Base-by-base conservation (phyloP, 2,113 vertebrate genomes). In the Oryzias javanicus region DNA sequence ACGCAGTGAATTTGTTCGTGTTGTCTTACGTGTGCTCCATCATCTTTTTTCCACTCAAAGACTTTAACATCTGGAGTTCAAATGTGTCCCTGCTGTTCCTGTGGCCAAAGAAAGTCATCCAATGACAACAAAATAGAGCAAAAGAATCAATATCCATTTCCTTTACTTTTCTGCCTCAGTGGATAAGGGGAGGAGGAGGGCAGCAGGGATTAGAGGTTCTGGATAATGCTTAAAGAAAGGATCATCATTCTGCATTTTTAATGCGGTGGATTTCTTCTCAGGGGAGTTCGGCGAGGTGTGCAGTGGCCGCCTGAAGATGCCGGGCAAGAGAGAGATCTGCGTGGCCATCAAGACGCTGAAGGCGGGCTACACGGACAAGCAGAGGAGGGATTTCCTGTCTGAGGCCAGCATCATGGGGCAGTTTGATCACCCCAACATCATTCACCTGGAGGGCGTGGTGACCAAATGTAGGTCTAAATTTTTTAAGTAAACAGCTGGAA, bases 321-420 rank as follows among this genome's bases (percentile, higher is more conserved):
- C 96, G 3, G 95, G 95, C 35, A 99, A 98, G 88, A 92, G 96
- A 59, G 97, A 99, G 82, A 97, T 98, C 82, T 99, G 95, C 44
- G 97, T 99, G 70, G 97, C 97, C 77, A 98, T 99, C 82, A 99
- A 99, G 91, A 99, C 97, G 0, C 89, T 99, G 29, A 99, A 98
- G 90, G 96, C 96, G 3, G 97, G 97, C 19, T 98, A 98, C 71
- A 99, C 96, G 0, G 97, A 98, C 83, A 96, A 98, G 72, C 97
- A 99, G 84, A 94, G 95, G 82, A 88, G 96, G 83, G 97, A 98
- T 91, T 99, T 99, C 82, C 89, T 99, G 82, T 97, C 95, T 0
- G 97, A 99, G 80, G 97, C 97, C 82, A 98, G 95, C 91, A 97
- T 98, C 90, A 98, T 99, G 95, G 97, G 97, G 72, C 97, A 99